A percentile compares a stretch with the other conserved stretches of the same genome.
phyloP scores from a whole-genome alignment of 2,113 vertebrate species.

The Datnioides undecimradiatus region DNA sequence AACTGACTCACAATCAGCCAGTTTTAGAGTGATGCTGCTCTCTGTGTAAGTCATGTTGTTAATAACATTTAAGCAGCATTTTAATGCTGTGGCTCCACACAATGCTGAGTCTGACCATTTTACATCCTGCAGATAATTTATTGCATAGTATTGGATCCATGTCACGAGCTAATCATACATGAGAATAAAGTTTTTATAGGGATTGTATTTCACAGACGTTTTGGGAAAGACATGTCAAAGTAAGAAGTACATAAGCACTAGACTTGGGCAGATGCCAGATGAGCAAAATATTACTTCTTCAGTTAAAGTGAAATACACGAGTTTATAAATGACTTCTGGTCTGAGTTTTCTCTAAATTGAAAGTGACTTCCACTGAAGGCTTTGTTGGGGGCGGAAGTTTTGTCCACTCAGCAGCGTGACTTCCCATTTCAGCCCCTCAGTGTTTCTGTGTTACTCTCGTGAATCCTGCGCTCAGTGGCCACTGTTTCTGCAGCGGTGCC shows the following conservation, averaged over 20 bases:
- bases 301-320: too few species aligned
- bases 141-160: too few species aligned
- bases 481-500: background rate
- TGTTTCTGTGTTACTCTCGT: background rate
- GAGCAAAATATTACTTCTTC: too few species aligned
- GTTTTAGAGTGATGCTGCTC: background rate
- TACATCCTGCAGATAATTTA: too few species aligned
- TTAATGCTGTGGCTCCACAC: background rate
- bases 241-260: too few species aligned
- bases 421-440: constrained; percentile 25
- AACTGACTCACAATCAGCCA: too few species aligned
- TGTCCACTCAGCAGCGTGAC: constrained; percentile 31
- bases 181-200: background rate
- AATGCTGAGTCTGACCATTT: background rate
- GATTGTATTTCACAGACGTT: background rate
- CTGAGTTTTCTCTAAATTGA: background rate
- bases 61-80: background rate
- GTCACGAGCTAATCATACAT: too few species aligned
- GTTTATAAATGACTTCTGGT: background rate
- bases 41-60: background rate
- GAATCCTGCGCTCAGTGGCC: background rate
- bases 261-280: too few species aligned
- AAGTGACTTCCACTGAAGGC: background rate
- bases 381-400: constrained; percentile 1
- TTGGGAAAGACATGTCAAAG: too few species aligned